Percentiles rank a stretch among this genome's conserved stretches.
Conservation (phyloP, 2,113 vertebrate species). For the Ardeotis arabs region DNA sequence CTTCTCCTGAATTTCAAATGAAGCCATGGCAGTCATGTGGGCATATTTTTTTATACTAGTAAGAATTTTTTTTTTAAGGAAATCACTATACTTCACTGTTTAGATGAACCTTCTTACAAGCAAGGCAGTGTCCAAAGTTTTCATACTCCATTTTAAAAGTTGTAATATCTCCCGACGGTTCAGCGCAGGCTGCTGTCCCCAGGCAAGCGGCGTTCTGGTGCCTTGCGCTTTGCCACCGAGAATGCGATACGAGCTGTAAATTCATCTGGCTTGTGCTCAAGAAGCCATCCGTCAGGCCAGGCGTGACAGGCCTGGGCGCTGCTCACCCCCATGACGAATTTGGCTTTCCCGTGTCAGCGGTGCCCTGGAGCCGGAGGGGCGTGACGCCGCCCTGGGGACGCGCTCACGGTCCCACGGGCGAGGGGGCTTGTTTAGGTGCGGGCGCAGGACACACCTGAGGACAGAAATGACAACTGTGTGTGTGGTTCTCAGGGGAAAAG, state of each 20-base stretch:
- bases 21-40: neutral
- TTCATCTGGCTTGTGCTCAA: conserved; percentile 61
- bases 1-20: neutral
- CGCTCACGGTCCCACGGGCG: neutral
- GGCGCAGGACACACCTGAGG: neutral
- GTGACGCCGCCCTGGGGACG: conserved; percentile 31
- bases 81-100: neutral
- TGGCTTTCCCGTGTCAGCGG: conserved; percentile 72
- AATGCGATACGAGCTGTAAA: conserved; percentile 59
- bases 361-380: conserved; percentile 75
- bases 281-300: conserved; percentile 72
- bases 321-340: conserved; percentile 82
- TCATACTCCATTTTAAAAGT: neutral
- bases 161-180: no score
- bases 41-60: neutral
- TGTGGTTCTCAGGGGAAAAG: neutral
- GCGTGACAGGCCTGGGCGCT: conserved; percentile 71
- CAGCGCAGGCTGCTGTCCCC: neutral
- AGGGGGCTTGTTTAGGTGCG: neutral
- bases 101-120: neutral
- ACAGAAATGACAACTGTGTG: neutral
- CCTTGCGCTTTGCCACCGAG: neutral
- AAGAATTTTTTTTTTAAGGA: neutral
- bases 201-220: neutral
- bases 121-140: neutral